phyloP scores from a whole-genome alignment of 2,113 vertebrate genomes.

The Thamnaconus septentrionalis region DNA sequence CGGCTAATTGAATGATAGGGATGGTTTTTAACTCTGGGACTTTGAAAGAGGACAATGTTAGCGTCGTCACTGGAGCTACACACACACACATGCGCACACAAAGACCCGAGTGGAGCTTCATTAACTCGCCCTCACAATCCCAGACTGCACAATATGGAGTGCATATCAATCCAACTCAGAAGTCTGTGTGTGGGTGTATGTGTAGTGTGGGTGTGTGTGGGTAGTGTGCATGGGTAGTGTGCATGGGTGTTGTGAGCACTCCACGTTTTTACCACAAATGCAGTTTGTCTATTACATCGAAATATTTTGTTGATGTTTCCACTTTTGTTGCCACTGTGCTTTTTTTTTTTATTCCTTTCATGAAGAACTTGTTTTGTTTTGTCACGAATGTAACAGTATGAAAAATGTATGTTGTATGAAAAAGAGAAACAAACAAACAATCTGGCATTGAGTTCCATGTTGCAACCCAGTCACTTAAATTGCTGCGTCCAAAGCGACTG shows the following conservation, averaged over 20 bases:
- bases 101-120: constrained; percentile 57
- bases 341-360: neutral
- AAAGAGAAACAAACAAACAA: too few species aligned
- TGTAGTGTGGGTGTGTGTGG: neutral
- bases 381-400: too few species aligned
- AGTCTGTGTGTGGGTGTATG: neutral
- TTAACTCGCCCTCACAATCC: constrained; percentile 60
- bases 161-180: constrained; percentile 58
- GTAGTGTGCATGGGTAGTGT: neutral
- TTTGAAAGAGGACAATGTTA: constrained; percentile 56
- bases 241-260: too few species aligned
- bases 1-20: constrained; percentile 56
- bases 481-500: too few species aligned
- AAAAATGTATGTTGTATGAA: too few species aligned
- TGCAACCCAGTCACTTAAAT: too few species aligned
- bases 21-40: constrained; percentile 51
- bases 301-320: neutral
- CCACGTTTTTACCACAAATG: too few species aligned
- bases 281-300: too few species aligned
- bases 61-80: constrained; percentile 35
- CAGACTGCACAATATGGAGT: constrained; percentile 55
- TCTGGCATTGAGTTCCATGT: too few species aligned
- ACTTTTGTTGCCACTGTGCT: neutral
- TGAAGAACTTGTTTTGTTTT: neutral
- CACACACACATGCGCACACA: constrained; percentile 35